Evolutionary conservation across 2,888 invertebrate genomes (phyloP).

Genomic region (Tachina fera): DNA sequence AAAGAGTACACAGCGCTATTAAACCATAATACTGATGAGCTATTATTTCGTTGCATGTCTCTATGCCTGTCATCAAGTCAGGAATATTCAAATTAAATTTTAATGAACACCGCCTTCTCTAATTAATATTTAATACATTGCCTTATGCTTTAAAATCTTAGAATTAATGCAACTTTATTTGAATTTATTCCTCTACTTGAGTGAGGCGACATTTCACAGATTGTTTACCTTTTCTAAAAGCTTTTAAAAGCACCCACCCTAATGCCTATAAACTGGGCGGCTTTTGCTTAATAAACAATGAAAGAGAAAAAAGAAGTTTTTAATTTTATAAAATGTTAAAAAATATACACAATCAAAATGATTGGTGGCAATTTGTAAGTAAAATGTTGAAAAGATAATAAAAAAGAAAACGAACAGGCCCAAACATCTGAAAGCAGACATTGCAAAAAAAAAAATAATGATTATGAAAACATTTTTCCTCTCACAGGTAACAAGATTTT

Average conservation of each 20-base stretch:
- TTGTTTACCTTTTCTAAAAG: not conserved
- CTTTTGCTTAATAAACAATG: constrained; percentile 34
- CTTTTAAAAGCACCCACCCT: constrained; percentile 11
- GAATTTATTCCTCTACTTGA: too few species aligned
- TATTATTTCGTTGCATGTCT: too few species aligned
- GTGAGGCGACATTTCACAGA: too few species aligned
- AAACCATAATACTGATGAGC: too few species aligned
- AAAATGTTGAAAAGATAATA: constrained; percentile 71
- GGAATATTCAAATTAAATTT: too few species aligned
- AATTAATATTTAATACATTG: too few species aligned
- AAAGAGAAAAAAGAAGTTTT: constrained; percentile 32
- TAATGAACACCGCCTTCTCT: too few species aligned
- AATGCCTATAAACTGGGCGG: constrained; percentile 31
- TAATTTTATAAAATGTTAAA: constrained; percentile 55
- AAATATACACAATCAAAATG: constrained; percentile 65
- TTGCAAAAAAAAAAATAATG: constrained; percentile 14
- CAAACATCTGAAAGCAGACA: constrained; percentile 8
- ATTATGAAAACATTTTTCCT: constrained; percentile 68
- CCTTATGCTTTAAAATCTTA: too few species aligned
- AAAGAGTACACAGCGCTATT: too few species aligned
- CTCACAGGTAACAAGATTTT: constrained; percentile 20
- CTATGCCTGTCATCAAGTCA: too few species aligned
- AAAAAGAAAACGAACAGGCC: constrained; percentile 48
- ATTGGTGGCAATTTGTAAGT: constrained; percentile 75
- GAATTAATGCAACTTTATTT: too few species aligned